Evolutionary conservation across 1,140 invertebrate species (phyloP).

Genomic region (Tetramorium parvispinum): DNA sequence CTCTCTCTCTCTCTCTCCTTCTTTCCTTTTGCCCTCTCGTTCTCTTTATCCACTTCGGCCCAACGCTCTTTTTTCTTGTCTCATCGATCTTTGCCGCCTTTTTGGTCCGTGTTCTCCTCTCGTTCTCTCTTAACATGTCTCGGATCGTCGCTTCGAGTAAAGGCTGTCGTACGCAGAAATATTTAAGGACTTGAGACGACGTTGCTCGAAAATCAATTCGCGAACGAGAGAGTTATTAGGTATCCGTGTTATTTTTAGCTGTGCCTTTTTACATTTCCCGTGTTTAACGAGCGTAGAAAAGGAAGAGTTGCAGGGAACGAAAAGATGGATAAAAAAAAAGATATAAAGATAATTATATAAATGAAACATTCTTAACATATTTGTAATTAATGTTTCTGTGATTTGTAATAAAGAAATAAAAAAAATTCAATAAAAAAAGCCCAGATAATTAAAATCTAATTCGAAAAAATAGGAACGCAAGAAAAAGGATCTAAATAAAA

Average conservation of each 20-base stretch:
- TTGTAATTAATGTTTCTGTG: neutral
- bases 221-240: conserved; percentile 9
- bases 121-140: conserved; percentile 32
- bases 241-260: conserved; percentile 2
- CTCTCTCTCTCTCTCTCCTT: conserved; percentile 75
- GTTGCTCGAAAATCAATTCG: conserved; percentile 46
- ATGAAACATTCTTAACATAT: neutral
- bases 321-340: neutral
- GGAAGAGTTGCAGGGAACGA: neutral
- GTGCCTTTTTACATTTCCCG: neutral
- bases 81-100: conserved; percentile 16
- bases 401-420: neutral
- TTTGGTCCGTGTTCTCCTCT: neutral
- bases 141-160: conserved; percentile 31
- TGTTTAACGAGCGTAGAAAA: neutral
- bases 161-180: conserved; percentile 49
- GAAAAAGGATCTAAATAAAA: neutral
- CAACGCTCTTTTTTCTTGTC: conserved; percentile 18
- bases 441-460: neutral
- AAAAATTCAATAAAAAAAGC: neutral
- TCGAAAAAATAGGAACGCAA: neutral
- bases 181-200: conserved; percentile 39
- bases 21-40: conserved; percentile 77
- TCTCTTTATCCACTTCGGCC: neutral
- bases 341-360: neutral